These are phyloP conservation scores for Meloidogyne chitwoodi DNA, from an alignment of 1,140 invertebrate species.

Conservation along the genomic window DNA sequence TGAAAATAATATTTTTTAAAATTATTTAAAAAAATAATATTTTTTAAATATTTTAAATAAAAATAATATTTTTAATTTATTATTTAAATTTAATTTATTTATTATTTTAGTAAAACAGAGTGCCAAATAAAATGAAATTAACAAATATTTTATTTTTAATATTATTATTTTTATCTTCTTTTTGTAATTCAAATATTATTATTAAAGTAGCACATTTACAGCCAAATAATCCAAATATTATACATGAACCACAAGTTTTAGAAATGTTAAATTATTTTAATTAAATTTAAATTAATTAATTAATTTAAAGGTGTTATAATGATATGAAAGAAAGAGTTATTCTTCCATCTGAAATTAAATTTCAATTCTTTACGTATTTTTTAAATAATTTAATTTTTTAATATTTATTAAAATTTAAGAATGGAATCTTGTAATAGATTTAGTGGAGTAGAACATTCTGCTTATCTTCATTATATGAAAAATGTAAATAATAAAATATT, in stretches of 20 bases:
- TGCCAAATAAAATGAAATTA: no score
- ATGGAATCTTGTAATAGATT: conserved; percentile 59
- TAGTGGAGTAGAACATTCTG: conserved; percentile 58
- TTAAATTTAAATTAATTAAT: not conserved
- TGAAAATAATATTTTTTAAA: no score
- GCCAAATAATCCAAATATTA: conserved; percentile 55
- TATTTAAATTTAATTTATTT: no score
- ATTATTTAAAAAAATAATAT: no score
- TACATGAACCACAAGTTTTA: conserved; percentile 56
- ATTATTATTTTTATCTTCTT: not conserved
- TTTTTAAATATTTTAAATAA: no score
- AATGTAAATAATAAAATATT: conserved; percentile 29
- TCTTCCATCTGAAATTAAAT: conserved; percentile 50
- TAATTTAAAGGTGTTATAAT: conserved; percentile 34
- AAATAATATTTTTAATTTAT: no score
- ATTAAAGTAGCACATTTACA: conserved; percentile 53
- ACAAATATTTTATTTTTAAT: no score
- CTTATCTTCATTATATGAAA: conserved; percentile 55
- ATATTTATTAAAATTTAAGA: conserved; percentile 33
- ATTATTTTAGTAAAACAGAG: no score
- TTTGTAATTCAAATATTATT: not conserved
- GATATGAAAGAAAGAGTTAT: conserved; percentile 53
- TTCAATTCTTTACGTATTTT: conserved; percentile 35
- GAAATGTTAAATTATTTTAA: conserved; percentile 52
- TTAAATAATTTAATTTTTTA: not conserved